Conservation (phyloP, 2,113 vertebrate species). For the Pristiophorus japonicus region DNA sequence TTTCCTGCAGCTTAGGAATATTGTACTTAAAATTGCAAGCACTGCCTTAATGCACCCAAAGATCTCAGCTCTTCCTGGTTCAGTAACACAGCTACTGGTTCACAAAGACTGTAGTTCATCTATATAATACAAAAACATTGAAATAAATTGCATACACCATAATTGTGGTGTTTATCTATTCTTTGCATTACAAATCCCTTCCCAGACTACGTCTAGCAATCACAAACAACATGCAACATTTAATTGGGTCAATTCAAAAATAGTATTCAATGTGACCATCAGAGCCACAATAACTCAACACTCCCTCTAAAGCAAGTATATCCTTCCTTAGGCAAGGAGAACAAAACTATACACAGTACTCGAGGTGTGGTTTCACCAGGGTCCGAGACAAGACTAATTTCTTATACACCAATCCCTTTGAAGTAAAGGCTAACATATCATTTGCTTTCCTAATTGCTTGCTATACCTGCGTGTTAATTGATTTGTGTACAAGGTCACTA, state of each 20-base stretch:
- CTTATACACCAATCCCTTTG: no score
- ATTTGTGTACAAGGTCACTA: no score
- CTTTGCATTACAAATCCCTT: neutral
- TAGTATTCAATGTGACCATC: neutral
- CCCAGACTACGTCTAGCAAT: neutral
- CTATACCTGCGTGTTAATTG: no score
- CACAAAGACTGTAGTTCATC: neutral
- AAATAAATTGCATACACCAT: neutral
- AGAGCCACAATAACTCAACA: neutral
- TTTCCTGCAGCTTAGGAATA: neutral
- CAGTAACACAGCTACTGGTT: neutral
- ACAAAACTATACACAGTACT: no score
- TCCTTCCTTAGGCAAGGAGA: no score
- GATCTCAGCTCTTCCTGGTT: no score
- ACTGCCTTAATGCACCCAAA: neutral
- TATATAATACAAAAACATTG: no score
- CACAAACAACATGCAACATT: neutral
- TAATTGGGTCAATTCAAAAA: neutral
- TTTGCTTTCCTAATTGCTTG: no score
- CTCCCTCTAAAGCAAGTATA: neutral
- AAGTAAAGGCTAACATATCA: no score
- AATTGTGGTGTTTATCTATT: neutral
- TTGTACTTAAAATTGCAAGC: neutral
- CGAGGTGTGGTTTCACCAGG: no score
- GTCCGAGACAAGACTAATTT: no score